Evolutionary conservation across 1,140 invertebrate species (phyloP), one percentile per base, ranked within the genome.

Genomic region (Paraescarpia echinospica): DNA sequence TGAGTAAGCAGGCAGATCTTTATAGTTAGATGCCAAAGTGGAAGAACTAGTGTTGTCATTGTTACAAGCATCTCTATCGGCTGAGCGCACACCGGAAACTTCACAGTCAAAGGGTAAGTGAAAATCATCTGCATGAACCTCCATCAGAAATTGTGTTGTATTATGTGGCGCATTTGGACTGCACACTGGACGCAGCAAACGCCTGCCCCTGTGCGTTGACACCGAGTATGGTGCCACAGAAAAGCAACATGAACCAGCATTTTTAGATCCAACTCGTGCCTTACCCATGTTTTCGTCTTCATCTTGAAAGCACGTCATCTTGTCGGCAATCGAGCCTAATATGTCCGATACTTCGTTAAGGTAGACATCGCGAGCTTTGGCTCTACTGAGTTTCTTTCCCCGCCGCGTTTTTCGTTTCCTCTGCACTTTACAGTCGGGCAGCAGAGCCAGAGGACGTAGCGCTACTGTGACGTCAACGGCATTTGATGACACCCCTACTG

Each of bases 71-170:
- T 92, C 34, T 91, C 89, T 92, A 34, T 34, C 91, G 91, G 90
- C 18, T 93, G 92, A 90, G 92, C 89, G 12, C 51, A 41, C 5
- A 59, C 91, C 48, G 91, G 90, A 1, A 88, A 93, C 89, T 93
- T 92, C 92, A 92, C 93, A 92, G 92, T 89, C 35, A 93, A 91
- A 41, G 94, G 94, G 35, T 94, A 94, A 92, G 94, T 94, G 93
- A 94, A 94, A 93, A 51, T 94, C 94, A 59, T 95, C 94, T 93
- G 95, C 94, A 92, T 96, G 95, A 92, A 95, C 95, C 89, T 96
- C 95, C 93, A 96, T 96, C 89, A 96, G 95, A 92, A 95, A 96
- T 91, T 95, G 95, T 33, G 95, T 96, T 35, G 94, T 95, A 94
- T 96, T 96, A 92, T 95, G 93, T 5, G 95, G 95, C 33, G 95